Percentiles rank a stretch among this genome's conserved stretches.
Conservation (phyloP, 2,113 vertebrate genomes). For the Bubalus kerabau region DNA sequence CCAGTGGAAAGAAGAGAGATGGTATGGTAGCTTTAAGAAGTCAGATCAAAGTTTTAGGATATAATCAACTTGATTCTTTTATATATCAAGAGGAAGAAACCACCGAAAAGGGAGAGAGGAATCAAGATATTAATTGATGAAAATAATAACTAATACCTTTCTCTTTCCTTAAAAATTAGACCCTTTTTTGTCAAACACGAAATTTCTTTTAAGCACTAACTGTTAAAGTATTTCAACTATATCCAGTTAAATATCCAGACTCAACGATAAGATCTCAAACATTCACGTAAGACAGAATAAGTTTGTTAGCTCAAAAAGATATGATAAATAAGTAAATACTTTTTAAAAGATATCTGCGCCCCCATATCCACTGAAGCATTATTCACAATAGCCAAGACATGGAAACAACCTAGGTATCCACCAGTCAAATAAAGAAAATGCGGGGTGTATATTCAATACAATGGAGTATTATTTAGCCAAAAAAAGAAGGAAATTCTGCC, state of each 20-base stretch:
- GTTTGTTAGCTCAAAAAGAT: neutral
- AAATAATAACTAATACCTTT: neutral
- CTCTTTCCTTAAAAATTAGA: neutral
- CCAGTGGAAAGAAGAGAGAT: neutral
- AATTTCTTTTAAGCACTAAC: neutral
- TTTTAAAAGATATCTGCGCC: neutral
- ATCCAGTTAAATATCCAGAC: neutral
- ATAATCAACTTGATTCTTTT: neutral
- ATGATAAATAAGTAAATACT: neutral
- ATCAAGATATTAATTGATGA: neutral
- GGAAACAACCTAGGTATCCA: neutral
- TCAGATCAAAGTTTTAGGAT: neutral
- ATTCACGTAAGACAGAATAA: neutral
- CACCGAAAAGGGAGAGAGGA: neutral
- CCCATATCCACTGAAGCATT: neutral
- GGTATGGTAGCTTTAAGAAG: neutral
- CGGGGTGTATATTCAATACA: neutral
- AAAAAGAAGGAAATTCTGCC: neutral
- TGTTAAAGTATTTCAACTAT: neutral
- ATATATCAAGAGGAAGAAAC: neutral
- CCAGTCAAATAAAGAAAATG: neutral
- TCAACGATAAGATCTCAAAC: neutral
- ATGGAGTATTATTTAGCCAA: neutral
- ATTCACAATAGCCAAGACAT: neutral
- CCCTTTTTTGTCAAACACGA: neutral